These are phyloP conservation scores for Drosophila recens DNA, from an alignment of 2,888 invertebrate genomes.

Conservation along the genomic window DNA sequence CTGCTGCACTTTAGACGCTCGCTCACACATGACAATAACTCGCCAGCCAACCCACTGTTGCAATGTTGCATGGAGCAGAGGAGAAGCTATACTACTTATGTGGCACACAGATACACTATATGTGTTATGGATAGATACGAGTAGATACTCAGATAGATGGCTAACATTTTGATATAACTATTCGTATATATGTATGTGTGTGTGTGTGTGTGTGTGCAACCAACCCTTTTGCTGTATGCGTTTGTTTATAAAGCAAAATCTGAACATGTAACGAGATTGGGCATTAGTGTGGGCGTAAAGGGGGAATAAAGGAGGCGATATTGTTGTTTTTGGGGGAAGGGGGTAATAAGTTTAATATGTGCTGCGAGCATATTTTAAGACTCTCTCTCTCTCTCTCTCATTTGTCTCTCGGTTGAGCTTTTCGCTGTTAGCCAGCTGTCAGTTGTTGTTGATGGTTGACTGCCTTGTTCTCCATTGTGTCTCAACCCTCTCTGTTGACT, in stretches of 20 bases:
- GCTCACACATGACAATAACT: conserved; percentile 53
- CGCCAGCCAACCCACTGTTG: conserved; percentile 58
- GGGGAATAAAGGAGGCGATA: conserved; percentile 13
- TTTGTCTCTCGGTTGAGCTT: conserved; percentile 42
- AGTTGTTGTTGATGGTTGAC: conserved; percentile 73
- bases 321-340: conserved; percentile 47
- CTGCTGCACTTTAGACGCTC: conserved; percentile 49
- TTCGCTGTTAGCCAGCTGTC: conserved; percentile 75
- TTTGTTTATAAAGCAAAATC: conserved; percentile 67
- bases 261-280: conserved; percentile 56
- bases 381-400: conserved; percentile 17
- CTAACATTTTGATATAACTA: conserved; percentile 61
- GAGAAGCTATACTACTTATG: conserved; percentile 12
- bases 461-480: conserved; percentile 35
- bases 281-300: conserved; percentile 42
- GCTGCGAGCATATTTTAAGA: conserved; percentile 75
- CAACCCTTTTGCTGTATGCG: conserved; percentile 80
- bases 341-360: conserved; percentile 81
- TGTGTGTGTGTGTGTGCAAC: conserved; percentile 36
- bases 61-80: conserved; percentile 3
- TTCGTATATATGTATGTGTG: conserved; percentile 27
- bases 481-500: conserved; percentile 10
- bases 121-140: conserved; percentile 12
- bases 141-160: conserved; percentile 46
- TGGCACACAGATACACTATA: conserved; percentile 17